phyloP scores from a whole-genome alignment of 2,113 vertebrate genomes.

The Climacteris rufus region DNA sequence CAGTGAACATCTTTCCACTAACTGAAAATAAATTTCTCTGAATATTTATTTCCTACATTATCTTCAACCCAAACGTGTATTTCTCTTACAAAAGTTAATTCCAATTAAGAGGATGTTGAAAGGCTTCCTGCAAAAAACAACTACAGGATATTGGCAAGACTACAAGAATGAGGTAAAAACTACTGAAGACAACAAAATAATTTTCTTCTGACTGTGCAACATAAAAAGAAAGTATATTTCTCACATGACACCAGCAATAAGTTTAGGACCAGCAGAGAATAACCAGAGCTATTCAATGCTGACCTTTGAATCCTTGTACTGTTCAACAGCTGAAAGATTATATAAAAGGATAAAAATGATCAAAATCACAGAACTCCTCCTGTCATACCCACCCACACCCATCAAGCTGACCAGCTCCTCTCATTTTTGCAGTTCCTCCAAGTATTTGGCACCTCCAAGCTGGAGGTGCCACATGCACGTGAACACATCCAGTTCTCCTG shows the following conservation, averaged over 20 bases:
- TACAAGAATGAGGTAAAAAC: conserved; percentile 56
- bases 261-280: not conserved
- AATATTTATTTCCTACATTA: conserved; percentile 28
- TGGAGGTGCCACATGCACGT: fast-evolving
- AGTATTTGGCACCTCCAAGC: not conserved
- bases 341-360: not conserved
- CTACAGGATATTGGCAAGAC: conserved; percentile 69
- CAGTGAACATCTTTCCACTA: not conserved
- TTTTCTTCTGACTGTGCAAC: conserved; percentile 43
- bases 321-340: not conserved
- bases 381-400: not conserved
- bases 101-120: conserved; percentile 43
- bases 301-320: not conserved
- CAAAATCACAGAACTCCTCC: not conserved
- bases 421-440: not conserved
- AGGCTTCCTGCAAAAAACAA: conserved; percentile 62
- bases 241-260: not conserved
- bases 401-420: not conserved
- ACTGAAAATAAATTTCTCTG: not conserved
- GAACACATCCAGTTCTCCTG: not conserved
- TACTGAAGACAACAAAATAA: conserved; percentile 49
- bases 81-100: conserved; percentile 36
- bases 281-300: not conserved
- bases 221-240: conserved; percentile 12
- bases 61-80: not conserved